Percentiles rank a stretch among this genome's conserved stretches.
These are phyloP conservation scores for Bursaphelenchus mucronatus DNA, from an alignment of 1,140 invertebrate species.

Conservation along the genomic window DNA sequence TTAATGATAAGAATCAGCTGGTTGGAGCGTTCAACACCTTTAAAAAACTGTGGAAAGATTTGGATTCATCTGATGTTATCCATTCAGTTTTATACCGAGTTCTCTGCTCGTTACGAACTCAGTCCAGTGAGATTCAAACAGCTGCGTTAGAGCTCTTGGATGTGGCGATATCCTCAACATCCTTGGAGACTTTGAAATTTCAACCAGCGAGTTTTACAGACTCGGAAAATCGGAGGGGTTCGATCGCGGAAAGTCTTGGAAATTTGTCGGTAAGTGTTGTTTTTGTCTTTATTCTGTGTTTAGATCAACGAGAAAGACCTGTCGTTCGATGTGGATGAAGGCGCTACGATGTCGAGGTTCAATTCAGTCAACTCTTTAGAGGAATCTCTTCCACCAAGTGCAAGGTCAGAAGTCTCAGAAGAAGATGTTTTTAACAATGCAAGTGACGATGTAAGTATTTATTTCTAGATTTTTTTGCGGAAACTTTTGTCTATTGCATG, in stretches of 20 bases:
- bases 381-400: background rate
- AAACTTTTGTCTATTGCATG: too few species aligned
- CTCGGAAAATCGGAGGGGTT: background rate
- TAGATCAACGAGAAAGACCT: background rate
- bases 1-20: background rate
- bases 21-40: conserved; percentile 9
- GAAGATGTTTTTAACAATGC: too few species aligned
- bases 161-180: background rate
- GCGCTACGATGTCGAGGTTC: background rate
- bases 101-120: conserved; percentile 4
- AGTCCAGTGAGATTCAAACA: conserved; percentile 11
- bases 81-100: conserved; percentile 4
- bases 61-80: background rate
- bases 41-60: background rate
- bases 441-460: too few species aligned
- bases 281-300: conserved; percentile 13
- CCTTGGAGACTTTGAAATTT: conserved; percentile 1
- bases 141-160: conserved; percentile 6
- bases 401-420: too few species aligned
- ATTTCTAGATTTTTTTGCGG: too few species aligned
- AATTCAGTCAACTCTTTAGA: conserved; percentile 6
- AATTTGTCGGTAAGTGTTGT: background rate
- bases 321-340: conserved; percentile 6
- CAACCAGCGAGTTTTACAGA: conserved; percentile 1
- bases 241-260: background rate